A percentile compares a stretch with the other conserved stretches of the same genome.
phyloP scores from a whole-genome alignment of 2,113 vertebrate species.

The Otolemur garnettii region DNA sequence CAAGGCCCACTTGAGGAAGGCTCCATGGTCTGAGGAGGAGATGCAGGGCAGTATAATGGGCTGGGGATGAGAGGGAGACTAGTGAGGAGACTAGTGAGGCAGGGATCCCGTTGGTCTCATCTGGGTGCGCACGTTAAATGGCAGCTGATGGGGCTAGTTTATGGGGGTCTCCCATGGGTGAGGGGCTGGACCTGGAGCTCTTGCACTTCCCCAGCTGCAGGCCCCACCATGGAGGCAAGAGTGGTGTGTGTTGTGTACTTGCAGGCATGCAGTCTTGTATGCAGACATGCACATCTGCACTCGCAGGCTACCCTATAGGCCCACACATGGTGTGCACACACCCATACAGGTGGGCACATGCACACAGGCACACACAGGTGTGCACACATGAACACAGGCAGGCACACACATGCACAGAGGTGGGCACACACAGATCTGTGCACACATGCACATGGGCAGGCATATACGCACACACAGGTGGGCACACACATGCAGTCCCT shows the following conservation, averaged over 20 bases:
- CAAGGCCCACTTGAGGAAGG: neutral
- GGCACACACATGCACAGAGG: fast-evolving
- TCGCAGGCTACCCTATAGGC: too few relatives aligned
- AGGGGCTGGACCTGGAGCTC: neutral
- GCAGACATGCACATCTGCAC: neutral
- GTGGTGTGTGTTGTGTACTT: too few relatives aligned
- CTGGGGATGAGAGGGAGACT: neutral
- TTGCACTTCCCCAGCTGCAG: neutral
- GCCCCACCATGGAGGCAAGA: neutral
- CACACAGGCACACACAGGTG: fast-evolving
- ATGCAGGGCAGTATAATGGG: neutral
- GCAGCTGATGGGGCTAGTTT: neutral
- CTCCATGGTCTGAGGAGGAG: neutral
- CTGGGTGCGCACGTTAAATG: too few relatives aligned
- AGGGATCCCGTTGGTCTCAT: neutral
- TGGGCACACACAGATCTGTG: fast-evolving
- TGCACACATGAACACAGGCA: neutral
- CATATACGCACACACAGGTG: neutral
- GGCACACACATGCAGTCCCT: neutral
- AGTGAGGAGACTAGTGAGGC: neutral
- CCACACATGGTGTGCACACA: too few relatives aligned
- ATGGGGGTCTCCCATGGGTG: neutral
- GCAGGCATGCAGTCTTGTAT: fast-evolving
- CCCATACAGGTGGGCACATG: fast-evolving
- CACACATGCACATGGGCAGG: too few relatives aligned